phyloP scores from a whole-genome alignment of 2,888 invertebrate genomes.

The Petrolisthes manimaculis region DNA sequence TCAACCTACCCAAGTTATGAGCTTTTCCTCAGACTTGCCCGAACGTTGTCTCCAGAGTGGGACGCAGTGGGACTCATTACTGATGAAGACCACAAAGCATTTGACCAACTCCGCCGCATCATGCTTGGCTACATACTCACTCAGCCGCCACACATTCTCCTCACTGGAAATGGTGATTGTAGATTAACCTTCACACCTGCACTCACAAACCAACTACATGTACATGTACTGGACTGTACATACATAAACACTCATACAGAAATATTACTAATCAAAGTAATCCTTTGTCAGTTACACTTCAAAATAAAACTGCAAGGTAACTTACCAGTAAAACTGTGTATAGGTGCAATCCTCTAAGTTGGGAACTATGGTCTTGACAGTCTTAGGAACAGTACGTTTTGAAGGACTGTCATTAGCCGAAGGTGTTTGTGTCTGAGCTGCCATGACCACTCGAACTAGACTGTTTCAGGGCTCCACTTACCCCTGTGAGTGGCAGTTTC shows the following conservation, averaged over 20 bases:
- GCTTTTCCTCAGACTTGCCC: constrained; percentile 87
- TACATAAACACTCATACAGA: not conserved
- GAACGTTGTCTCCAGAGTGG: constrained; percentile 93
- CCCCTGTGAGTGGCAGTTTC: too few relatives aligned
- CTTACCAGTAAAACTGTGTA: constrained; percentile 64
- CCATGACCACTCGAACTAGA: constrained; percentile 18
- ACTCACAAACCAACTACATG: not conserved
- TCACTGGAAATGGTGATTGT: constrained; percentile 75
- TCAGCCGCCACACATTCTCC: constrained; percentile 95
- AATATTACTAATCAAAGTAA: not conserved
- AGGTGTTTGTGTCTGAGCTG: constrained; percentile 59
- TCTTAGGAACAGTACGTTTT: constrained; percentile 44
- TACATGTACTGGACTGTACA: not conserved
- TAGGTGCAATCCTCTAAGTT: constrained; percentile 59
- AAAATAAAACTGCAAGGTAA: not conserved
- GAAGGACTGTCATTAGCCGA: constrained; percentile 58
- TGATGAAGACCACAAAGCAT: constrained; percentile 91
- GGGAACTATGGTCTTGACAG: constrained; percentile 59
- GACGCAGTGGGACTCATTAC: constrained; percentile 87
- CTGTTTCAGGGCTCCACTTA: not conserved
- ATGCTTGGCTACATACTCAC: constrained; percentile 83
- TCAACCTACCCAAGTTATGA: constrained; percentile 87
- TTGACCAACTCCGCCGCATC: constrained; percentile 82
- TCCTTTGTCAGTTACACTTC: not conserved
- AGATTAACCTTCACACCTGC: not conserved